A percentile compares a stretch with the other conserved stretches of the same genome.
phyloP scores from a whole-genome alignment of 2,113 vertebrate species.

The Ia io region DNA sequence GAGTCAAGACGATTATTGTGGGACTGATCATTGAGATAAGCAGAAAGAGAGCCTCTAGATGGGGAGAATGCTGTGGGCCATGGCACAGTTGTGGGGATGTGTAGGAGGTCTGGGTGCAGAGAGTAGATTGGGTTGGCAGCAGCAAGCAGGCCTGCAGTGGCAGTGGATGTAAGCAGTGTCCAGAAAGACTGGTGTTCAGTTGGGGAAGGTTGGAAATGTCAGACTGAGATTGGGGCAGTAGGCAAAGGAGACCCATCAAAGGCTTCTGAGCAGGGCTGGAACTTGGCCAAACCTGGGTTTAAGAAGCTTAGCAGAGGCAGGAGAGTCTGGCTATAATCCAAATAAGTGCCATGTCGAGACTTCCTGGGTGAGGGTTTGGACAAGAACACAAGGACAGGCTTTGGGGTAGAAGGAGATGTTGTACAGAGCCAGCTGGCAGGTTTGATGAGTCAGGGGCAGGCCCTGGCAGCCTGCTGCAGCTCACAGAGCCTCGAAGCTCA shows the following conservation, averaged over 20 bases:
- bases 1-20: neutral
- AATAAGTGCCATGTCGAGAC: neutral
- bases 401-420: neutral
- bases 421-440: neutral
- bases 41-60: neutral
- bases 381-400: neutral
- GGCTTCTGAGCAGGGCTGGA: neutral
- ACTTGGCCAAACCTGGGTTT: neutral
- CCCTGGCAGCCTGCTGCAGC: neutral
- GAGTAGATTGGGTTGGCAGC: neutral
- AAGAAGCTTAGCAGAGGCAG: neutral
- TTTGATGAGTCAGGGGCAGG: neutral
- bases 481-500: neutral
- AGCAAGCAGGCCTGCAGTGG: neutral
- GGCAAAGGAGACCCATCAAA: neutral
- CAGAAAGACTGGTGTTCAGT: neutral
- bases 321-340: neutral
- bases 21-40: too few species aligned
- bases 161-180: neutral
- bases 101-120: neutral
- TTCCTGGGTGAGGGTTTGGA: neutral
- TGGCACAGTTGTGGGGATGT: neutral
- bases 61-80: neutral
- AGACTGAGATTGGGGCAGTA: neutral
- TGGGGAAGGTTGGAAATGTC: neutral